A percentile compares a stretch with the other conserved stretches of the same genome.
Conservation (phyloP, 2,113 vertebrate genomes). For the Herpailurus yagouaroundi region DNA sequence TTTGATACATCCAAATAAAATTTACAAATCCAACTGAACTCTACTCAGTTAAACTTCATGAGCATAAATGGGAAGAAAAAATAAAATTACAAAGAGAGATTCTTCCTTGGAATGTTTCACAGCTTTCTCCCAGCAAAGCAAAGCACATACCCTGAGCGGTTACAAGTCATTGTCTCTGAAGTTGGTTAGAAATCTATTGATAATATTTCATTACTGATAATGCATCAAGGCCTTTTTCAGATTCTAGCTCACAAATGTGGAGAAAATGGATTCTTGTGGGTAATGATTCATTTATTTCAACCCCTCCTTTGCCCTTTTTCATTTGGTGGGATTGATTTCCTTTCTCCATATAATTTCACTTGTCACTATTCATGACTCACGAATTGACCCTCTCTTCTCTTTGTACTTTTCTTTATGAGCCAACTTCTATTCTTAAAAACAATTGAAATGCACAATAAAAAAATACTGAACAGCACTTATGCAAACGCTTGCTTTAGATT, state of each 20-base stretch:
- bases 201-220: constrained; percentile 46
- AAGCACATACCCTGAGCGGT: background rate
- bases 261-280: constrained; percentile 58
- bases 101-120: background rate
- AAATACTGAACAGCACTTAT: constrained; percentile 36
- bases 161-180: background rate
- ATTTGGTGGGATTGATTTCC: constrained; percentile 74
- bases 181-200: constrained; percentile 43
- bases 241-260: constrained; percentile 19
- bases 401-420: constrained; percentile 37
- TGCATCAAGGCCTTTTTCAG: background rate
- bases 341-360: constrained; percentile 71
- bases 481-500: constrained; percentile 38
- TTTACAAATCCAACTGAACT: background rate
- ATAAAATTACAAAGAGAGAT: background rate
- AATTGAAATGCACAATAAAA: constrained; percentile 61
- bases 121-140: background rate
- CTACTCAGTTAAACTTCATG: background rate
- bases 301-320: constrained; percentile 62
- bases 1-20: background rate
- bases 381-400: constrained; percentile 58
- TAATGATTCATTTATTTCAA: constrained; percentile 71
- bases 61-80: background rate
- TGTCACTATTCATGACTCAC: constrained; percentile 65
- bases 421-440: constrained; percentile 60